These are phyloP conservation scores for Epinephelus awoara DNA, from an alignment of 2,797 vertebrate species.

Conservation along the genomic window DNA sequence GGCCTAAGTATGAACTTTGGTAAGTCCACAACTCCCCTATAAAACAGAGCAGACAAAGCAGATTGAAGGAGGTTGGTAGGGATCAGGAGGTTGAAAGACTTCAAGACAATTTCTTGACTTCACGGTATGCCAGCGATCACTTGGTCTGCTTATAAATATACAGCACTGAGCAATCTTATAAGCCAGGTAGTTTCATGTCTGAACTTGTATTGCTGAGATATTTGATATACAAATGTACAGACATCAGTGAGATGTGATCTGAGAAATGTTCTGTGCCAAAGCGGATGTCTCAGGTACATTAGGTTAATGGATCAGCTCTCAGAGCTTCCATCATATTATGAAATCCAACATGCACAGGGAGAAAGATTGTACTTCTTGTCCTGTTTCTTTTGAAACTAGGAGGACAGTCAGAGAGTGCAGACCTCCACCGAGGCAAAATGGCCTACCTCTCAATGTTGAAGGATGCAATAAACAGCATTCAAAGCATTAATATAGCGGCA, in stretches of 20 bases:
- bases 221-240: constrained; percentile 23
- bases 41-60: neutral
- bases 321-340: constrained; percentile 20
- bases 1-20: neutral
- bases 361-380: neutral
- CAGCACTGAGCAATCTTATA: constrained; percentile 13
- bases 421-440: too few species aligned
- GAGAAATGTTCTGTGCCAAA: constrained; percentile 5
- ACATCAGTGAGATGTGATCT: constrained; percentile 4
- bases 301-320: constrained; percentile 15
- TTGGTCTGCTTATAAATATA: constrained; percentile 18
- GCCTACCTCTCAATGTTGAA: too few species aligned
- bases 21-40: neutral
- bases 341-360: neutral
- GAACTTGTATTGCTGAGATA: constrained; percentile 7
- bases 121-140: neutral
- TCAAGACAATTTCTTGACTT: neutral
- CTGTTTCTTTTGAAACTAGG: neutral
- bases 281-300: constrained; percentile 24
- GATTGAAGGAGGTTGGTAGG: neutral
- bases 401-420: too few species aligned
- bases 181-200: constrained; percentile 4
- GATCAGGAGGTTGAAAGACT: neutral
- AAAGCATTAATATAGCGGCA: too few species aligned
- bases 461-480: too few species aligned